Conservation (phyloP, 2,888 invertebrate genomes). For the Phyllotreta striolata region DNA sequence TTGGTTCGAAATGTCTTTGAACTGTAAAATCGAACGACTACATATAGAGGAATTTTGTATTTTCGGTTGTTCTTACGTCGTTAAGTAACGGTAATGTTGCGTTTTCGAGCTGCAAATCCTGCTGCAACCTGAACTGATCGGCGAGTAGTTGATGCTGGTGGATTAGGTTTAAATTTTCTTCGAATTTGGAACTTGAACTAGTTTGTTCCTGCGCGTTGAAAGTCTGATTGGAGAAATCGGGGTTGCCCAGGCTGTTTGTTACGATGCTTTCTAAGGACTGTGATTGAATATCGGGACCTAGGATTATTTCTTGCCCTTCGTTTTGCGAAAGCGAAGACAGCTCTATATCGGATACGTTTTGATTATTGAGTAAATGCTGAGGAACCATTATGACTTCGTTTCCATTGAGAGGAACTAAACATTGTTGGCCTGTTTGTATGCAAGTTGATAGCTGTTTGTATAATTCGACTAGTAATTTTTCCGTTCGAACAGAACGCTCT, state of each 20-base stretch:
- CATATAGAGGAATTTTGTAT: not conserved
- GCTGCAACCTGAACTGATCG: slow-evolving; percentile 50
- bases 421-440: slow-evolving; percentile 34
- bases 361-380: slow-evolving; percentile 52
- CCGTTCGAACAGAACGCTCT: slow-evolving; percentile 65
- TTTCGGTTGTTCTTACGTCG: slow-evolving; percentile 33
- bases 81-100: slow-evolving; percentile 29
- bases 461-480: slow-evolving; percentile 61
- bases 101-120: slow-evolving; percentile 44
- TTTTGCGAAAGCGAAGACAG: slow-evolving; percentile 52
- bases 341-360: slow-evolving; percentile 55
- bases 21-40: slow-evolving; percentile 18
- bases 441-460: slow-evolving; percentile 53
- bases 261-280: slow-evolving; percentile 56
- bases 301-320: slow-evolving; percentile 55
- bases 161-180: slow-evolving; percentile 53
- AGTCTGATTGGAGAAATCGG: slow-evolving; percentile 56
- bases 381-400: slow-evolving; percentile 54
- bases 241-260: slow-evolving; percentile 54
- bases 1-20: slow-evolving; percentile 25
- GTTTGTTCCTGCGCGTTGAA: slow-evolving; percentile 50
- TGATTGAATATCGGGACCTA: slow-evolving; percentile 51
- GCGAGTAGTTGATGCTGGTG: slow-evolving; percentile 53
- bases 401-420: slow-evolving; percentile 43
- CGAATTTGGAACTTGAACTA: slow-evolving; percentile 47